These are phyloP conservation scores for Aphodius sticticus DNA, from an alignment of 2,888 invertebrate genomes.

Conservation along the genomic window DNA sequence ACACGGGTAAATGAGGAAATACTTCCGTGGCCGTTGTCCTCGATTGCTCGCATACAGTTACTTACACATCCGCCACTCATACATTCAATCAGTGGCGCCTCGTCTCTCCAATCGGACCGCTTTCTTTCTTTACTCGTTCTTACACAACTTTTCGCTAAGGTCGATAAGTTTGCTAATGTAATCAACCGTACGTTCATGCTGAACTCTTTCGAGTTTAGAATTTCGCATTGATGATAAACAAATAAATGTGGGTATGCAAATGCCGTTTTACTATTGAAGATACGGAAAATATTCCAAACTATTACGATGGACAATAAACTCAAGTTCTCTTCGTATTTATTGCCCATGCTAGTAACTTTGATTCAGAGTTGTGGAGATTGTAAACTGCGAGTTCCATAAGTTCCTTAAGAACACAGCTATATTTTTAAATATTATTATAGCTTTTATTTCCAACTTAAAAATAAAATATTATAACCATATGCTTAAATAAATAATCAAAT, in stretches of 20 bases:
- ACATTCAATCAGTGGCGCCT: not conserved
- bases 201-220: not conserved
- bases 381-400: too few relatives aligned
- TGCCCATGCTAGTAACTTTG: too few relatives aligned
- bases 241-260: not conserved
- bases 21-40: conserved; percentile 41
- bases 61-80: conserved; percentile 36
- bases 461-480: too few relatives aligned
- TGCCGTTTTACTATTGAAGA: not conserved
- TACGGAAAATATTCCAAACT: not conserved
- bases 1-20: conserved; percentile 37
- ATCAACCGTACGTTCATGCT: not conserved
- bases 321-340: too few relatives aligned
- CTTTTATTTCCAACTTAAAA: too few relatives aligned
- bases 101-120: not conserved
- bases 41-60: conserved; percentile 40
- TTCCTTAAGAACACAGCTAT: too few relatives aligned
- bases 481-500: too few relatives aligned
- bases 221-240: not conserved
- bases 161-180: not conserved
- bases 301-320: too few relatives aligned
- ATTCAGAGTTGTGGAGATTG: too few relatives aligned
- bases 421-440: too few relatives aligned
- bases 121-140: not conserved
- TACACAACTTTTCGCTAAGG: not conserved